Conservation (phyloP, 2,888 invertebrate species). For the Sinhomidia bicolor region DNA sequence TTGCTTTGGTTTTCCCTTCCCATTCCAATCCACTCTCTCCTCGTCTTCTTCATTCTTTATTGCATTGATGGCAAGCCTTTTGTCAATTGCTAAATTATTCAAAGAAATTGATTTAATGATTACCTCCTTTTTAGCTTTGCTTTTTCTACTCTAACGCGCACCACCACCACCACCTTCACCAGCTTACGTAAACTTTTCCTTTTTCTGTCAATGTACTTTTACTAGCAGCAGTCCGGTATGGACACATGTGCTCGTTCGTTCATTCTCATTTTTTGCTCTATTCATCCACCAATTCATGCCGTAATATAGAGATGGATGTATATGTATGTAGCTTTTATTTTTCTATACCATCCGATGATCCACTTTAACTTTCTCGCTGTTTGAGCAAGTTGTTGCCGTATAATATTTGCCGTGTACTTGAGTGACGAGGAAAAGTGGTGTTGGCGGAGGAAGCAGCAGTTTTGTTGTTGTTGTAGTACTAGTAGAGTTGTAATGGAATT, state of each 20-base stretch:
- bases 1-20: slow-evolving; percentile 46
- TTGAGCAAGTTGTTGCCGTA: slow-evolving; percentile 45
- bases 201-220: slow-evolving; percentile 41
- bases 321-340: not conserved
- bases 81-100: slow-evolving; percentile 77
- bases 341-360: not conserved
- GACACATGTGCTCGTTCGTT: slow-evolving; percentile 48
- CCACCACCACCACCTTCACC: too few relatives aligned
- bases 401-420: slow-evolving; percentile 61
- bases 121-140: slow-evolving; percentile 70
- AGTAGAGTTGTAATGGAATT: slow-evolving; percentile 42
- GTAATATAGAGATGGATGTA: not conserved
- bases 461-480: not conserved
- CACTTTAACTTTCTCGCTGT: slow-evolving; percentile 43
- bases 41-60: slow-evolving; percentile 27
- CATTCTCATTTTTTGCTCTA: slow-evolving; percentile 45
- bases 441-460: not conserved
- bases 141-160: slow-evolving; percentile 27
- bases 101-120: slow-evolving; percentile 77
- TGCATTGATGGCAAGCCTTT: slow-evolving; percentile 69
- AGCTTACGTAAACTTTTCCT: not conserved
- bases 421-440: slow-evolving; percentile 48
- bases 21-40: slow-evolving; percentile 42
- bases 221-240: not conserved
- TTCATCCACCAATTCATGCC: slow-evolving; percentile 21